Conservation (phyloP, 2,888 invertebrate species). For the Cepaea hortensis region DNA sequence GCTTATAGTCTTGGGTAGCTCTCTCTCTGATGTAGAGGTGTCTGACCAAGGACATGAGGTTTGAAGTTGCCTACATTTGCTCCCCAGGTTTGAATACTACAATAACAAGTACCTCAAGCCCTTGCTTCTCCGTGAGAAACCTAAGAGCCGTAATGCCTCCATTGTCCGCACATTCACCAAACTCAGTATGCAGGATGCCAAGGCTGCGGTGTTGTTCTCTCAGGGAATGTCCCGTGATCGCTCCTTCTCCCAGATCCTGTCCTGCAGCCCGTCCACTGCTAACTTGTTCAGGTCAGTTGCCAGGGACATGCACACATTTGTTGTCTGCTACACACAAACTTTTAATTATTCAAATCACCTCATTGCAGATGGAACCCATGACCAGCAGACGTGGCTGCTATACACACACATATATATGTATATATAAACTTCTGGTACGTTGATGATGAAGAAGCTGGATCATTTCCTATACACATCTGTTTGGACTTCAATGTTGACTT, state of each 20-base stretch:
- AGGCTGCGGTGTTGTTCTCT: slow-evolving; percentile 52
- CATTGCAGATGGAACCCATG: too few species aligned
- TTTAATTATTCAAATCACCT: too few species aligned
- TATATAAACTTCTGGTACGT: too few species aligned
- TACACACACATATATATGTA: too few species aligned
- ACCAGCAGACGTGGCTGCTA: too few species aligned
- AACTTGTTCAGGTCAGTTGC: slow-evolving; percentile 26
- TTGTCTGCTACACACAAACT: neutral
- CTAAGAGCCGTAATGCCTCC: slow-evolving; percentile 91
- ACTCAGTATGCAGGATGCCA: slow-evolving; percentile 93
- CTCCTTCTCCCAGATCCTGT: slow-evolving; percentile 20
- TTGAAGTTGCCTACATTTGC: slow-evolving; percentile 51
- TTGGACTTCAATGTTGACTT: too few species aligned
- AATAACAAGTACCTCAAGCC: slow-evolving; percentile 95
- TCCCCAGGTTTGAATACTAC: slow-evolving; percentile 89
- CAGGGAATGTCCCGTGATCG: slow-evolving; percentile 17
- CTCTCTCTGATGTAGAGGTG: neutral
- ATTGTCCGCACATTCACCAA: slow-evolving; percentile 83
- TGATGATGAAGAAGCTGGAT: too few species aligned
- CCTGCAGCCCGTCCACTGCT: slow-evolving; percentile 14
- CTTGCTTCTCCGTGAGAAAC: slow-evolving; percentile 86
- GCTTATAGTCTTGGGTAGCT: too few species aligned
- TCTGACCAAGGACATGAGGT: neutral
- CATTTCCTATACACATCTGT: too few species aligned
- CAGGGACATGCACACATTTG: neutral